Evolutionary conservation across 2,797 vertebrate genomes (phyloP), one percentile per base, ranked within the genome.

Genomic region (Lycodopsis pacificus): DNA sequence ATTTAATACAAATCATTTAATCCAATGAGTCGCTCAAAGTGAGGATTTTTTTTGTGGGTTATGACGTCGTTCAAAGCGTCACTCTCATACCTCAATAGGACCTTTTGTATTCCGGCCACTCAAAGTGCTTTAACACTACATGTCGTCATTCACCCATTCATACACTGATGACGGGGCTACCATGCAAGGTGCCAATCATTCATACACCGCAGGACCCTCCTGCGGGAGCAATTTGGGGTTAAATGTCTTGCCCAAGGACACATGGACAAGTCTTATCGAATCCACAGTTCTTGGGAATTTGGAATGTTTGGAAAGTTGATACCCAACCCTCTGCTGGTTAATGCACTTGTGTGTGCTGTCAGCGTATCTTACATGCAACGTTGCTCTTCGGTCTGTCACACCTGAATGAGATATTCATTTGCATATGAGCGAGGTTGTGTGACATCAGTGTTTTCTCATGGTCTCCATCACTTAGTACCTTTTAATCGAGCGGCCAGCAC

Each of bases 381-480:
- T 49, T 54, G 56, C 61, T 67, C 64, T 34, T 75, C 51, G 40
- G 17, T 75, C 76, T 38, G 68, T 73, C 69, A 49, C 58, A 62
- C 32, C 36, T 69, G 51, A 74, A 42, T 2, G n/a, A 5, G 20
- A 27, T 11, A 48, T 66, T 13, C 2, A 15, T 65, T 71, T 58
- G n/a, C n/a, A 44, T 57, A 10, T 61, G 38, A 66, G 48, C 67
- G 49, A 27, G 20, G 19, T 57, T 65, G 51, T 44, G n/a, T n/a
- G n/a, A n/a, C n/a, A n/a, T n/a, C n/a, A n/a, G n/a, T n/a, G 40
- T 57, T 36, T 12, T 17, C 20, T 10, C 25, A 34, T 1, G 30
- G 19, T 56, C 10, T 27, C n/a, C 4, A 9, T n/a, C 48, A n/a
- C 48, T 3, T 49, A 49, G 20, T 10, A 4, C 48, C 3, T 4